Conservation (phyloP, 2,888 invertebrate genomes). For the Sisyra terminalis region DNA sequence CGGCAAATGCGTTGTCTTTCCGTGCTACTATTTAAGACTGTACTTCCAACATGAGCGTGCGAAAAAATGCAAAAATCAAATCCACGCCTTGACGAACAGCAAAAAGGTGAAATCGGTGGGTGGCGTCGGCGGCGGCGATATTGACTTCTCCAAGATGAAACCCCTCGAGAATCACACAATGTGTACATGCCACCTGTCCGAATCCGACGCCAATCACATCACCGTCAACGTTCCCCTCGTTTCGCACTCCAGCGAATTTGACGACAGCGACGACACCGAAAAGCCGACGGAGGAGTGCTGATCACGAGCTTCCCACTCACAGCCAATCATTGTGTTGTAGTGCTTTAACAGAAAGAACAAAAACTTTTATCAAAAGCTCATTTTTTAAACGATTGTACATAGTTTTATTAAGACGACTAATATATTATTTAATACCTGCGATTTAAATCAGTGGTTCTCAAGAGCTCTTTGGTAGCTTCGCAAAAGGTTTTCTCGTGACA, state of each 20-base stretch:
- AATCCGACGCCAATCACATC: slow-evolving; percentile 4
- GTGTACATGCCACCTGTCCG: slow-evolving; percentile 5
- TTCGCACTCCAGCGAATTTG: not conserved
- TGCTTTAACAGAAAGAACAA: no score
- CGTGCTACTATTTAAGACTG: slow-evolving; percentile 65
- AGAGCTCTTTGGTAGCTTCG: no score
- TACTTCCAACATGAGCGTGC: slow-evolving; percentile 54
- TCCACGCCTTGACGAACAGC: slow-evolving; percentile 14
- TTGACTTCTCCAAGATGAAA: slow-evolving; percentile 1
- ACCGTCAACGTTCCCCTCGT: slow-evolving; percentile 5
- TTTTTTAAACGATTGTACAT: no score
- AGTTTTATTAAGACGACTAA: no score
- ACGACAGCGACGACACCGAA: no score
- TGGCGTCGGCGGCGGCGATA: not conserved
- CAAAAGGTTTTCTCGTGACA: no score
- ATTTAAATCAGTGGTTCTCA: no score
- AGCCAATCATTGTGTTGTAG: no score
- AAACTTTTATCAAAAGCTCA: no score
- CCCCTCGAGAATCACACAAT: not conserved
- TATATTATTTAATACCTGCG: no score
- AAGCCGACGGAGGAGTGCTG: no score
- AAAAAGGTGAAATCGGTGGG: slow-evolving; percentile 11
- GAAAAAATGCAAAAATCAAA: slow-evolving; percentile 29
- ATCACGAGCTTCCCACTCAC: no score
- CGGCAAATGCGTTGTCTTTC: slow-evolving; percentile 68